Evolutionary conservation across 2,113 vertebrate genomes (phyloP).

Genomic region (Gymnorhina tibicen): DNA sequence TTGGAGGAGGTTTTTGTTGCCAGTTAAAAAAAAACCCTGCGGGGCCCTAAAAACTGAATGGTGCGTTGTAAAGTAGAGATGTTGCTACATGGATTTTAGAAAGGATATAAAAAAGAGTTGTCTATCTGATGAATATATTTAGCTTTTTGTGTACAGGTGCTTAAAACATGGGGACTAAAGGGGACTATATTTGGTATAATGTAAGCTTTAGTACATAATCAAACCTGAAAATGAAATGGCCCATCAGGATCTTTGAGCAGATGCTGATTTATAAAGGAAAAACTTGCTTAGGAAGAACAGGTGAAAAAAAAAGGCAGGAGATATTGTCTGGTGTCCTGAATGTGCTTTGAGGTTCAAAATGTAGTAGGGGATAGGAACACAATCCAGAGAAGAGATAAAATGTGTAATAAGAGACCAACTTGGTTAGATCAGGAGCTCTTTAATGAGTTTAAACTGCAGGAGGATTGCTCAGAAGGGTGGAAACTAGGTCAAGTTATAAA

Average conservation of each 20-base stretch:
- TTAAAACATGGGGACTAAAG: background rate
- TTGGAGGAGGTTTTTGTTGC: background rate
- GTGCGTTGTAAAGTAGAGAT: background rate
- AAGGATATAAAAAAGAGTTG: background rate
- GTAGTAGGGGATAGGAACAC: background rate
- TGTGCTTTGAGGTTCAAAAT: constrained; percentile 13
- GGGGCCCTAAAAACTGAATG: background rate
- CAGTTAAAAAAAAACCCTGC: background rate
- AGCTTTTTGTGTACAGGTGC: background rate
- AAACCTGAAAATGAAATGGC: background rate
- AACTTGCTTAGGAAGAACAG: background rate
- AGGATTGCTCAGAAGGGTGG: constrained; percentile 50
- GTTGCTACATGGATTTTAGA: background rate
- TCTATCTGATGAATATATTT: background rate
- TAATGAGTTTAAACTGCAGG: constrained; percentile 55
- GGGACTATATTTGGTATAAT: background rate
- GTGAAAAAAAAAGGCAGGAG: background rate
- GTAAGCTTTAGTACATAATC: background rate
- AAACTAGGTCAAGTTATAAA: constrained; percentile 57
- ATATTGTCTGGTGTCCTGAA: background rate
- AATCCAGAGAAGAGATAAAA: background rate
- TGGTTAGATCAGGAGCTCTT: constrained; percentile 9
- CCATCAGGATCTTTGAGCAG: background rate
- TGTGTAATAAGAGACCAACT: constrained; percentile 15
- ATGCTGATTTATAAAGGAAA: background rate